Evolutionary conservation across 2,113 vertebrate genomes (phyloP), one percentile per base, ranked within the genome.

Genomic region (Lophochroa leadbeateri): DNA sequence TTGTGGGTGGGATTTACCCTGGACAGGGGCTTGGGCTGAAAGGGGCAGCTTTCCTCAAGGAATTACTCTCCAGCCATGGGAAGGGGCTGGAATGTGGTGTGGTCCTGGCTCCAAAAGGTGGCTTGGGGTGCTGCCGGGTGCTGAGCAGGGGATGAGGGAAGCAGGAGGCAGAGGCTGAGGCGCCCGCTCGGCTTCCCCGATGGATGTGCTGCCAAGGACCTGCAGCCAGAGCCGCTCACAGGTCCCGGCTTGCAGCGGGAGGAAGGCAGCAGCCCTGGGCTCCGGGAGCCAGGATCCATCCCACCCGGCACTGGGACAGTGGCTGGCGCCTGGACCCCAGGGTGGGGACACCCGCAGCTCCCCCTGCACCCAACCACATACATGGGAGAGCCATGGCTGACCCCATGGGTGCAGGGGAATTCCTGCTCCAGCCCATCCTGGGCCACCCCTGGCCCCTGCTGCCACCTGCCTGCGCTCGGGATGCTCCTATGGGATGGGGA

Each of bases 391-490:
- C 29, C 2, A 1, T 1, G 0, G 35, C n/a, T 5, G 4, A 69
- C 15, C 27, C 33, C 25, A 15, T 70, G 82, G 50, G 70, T 71
- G 82, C 24, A 23, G 49, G 57, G 24, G 68, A 20, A 46, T 35
- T 41, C 57, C 68, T 12, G 33, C 43, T 49, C 27, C 61, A 39
- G 46, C 52, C 50, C 28, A 10, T 64, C 64, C 49, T 24, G 16
- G 74, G 41, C 65, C 65, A 58, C 31, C 57, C 21, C 33, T 58
- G 57, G 33, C 5, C 7, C 12, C 46, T 2, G 5, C 33, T 29
- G 47, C 13, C 6, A 2, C 28, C 27, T 2, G 0, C 18, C 27
- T 7, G 25, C 1, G n/a, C 88, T 47, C 0, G 1, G 63, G 41
- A 31, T 39, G 61, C 25, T 77, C 44, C 39, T 43, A 17, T 8